Conservation (phyloP, 2,113 vertebrate species). For the Callithrix jacchus region DNA sequence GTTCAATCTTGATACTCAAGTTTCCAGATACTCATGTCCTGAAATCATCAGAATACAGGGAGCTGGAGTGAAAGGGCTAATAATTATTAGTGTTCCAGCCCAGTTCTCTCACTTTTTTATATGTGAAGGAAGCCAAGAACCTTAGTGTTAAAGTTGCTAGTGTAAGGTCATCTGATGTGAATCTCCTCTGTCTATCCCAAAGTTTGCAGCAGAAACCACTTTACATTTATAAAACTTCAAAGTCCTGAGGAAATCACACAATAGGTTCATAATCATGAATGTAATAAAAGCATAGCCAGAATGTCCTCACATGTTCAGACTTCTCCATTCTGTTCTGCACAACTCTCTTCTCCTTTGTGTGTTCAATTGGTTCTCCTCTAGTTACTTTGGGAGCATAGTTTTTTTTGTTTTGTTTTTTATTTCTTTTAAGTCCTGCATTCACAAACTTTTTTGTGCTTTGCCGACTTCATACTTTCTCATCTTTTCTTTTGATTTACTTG, state of each 20-base stretch:
- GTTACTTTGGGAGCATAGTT: neutral
- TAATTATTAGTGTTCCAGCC: neutral
- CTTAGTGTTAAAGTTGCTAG: neutral
- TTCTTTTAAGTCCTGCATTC: neutral
- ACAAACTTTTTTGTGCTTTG: neutral
- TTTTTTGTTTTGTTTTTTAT: neutral
- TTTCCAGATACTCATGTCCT: neutral
- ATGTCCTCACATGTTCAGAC: neutral
- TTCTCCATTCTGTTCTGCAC: neutral
- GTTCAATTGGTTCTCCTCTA: neutral
- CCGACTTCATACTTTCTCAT: neutral
- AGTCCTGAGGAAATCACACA: neutral
- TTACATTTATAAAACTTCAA: neutral
- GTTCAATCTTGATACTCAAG: neutral
- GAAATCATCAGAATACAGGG: neutral
- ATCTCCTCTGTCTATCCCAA: neutral
- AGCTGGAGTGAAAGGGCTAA: neutral
- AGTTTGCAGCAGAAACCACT: neutral
- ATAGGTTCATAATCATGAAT: neutral
- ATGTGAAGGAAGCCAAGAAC: neutral
- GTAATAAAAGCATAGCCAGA: neutral
- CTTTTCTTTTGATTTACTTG: slow-evolving; percentile 4
- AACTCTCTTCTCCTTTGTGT: neutral
- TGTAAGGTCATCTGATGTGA: neutral
- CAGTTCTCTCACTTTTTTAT: neutral